A percentile compares a stretch with the other conserved stretches of the same genome.
Evolutionary conservation across 2,888 invertebrate species (phyloP).

Genomic region (Synanthedon tipuliformis): DNA sequence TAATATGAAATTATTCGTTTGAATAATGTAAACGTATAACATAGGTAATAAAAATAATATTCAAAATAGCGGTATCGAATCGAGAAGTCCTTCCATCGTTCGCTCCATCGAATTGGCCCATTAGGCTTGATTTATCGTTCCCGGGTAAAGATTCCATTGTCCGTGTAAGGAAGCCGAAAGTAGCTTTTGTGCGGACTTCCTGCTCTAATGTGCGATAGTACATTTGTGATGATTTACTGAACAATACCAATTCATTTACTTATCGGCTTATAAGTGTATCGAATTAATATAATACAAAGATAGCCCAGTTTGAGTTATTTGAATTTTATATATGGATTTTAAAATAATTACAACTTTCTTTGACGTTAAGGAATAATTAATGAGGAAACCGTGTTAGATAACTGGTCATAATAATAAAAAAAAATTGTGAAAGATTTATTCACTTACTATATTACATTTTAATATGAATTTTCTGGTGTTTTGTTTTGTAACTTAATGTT

Average conservation of each 20-base stretch:
- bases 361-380: too few species aligned
- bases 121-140: constrained; percentile 21
- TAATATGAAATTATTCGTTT: not conserved
- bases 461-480: too few species aligned
- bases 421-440: too few species aligned
- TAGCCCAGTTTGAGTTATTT: too few species aligned
- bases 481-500: too few species aligned
- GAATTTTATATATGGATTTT: too few species aligned
- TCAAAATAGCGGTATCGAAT: constrained; percentile 8
- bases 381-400: too few species aligned
- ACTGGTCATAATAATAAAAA: too few species aligned
- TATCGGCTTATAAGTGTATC: too few species aligned
- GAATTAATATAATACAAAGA: too few species aligned
- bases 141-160: constrained; percentile 12
- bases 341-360: too few species aligned
- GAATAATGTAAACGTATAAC: not conserved
- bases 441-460: too few species aligned
- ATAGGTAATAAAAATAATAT: constrained; percentile 14
- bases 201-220: constrained; percentile 3
- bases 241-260: constrained; percentile 3
- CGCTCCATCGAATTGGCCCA: constrained; percentile 14
- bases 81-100: constrained; percentile 6
- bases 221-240: constrained; percentile 13
- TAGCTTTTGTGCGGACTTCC: not conserved
- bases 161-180: not conserved